Conservation (phyloP, 2,888 invertebrate genomes). For the Hydrotaea diabolus region DNA sequence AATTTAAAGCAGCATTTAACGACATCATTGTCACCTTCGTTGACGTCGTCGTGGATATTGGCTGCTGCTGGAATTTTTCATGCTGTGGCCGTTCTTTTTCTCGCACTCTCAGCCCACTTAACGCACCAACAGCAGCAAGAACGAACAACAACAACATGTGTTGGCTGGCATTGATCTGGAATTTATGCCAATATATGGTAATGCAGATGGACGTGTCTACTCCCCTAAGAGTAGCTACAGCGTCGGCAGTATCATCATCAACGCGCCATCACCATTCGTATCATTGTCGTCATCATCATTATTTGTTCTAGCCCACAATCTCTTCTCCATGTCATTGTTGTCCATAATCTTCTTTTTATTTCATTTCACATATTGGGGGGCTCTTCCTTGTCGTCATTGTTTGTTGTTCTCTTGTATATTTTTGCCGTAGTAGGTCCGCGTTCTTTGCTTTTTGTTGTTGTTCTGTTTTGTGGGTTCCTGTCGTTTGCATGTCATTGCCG, state of each 20-base stretch:
- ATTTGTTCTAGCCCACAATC: slow-evolving; percentile 59
- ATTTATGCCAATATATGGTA: slow-evolving; percentile 78
- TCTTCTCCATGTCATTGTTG: slow-evolving; percentile 62
- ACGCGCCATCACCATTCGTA: neutral
- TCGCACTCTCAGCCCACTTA: slow-evolving; percentile 67
- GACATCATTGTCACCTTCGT: slow-evolving; percentile 64
- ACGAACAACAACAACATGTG: no score
- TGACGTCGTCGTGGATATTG: slow-evolving; percentile 39
- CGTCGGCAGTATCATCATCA: neutral
- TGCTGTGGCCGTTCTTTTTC: slow-evolving; percentile 24
- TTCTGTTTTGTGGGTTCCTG: slow-evolving; percentile 15
- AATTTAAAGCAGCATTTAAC: slow-evolving; percentile 64
- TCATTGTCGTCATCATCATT: slow-evolving; percentile 61
- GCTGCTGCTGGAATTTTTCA: neutral
- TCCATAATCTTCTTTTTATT: slow-evolving; percentile 51
- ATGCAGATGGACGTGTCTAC: slow-evolving; percentile 71
- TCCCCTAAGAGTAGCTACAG: slow-evolving; percentile 71
- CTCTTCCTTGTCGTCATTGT: slow-evolving; percentile 5
- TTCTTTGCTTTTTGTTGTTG: neutral
- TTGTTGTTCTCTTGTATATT: slow-evolving; percentile 8
- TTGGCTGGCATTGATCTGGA: slow-evolving; percentile 68
- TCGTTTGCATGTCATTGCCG: slow-evolving; percentile 62
- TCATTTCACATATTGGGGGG: slow-evolving; percentile 23
- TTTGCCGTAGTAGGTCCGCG: no score
- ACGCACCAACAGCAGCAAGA: no score